Evolutionary conservation across 2,888 invertebrate species (phyloP).

Genomic region (Drosophila nr. medialis): DNA sequence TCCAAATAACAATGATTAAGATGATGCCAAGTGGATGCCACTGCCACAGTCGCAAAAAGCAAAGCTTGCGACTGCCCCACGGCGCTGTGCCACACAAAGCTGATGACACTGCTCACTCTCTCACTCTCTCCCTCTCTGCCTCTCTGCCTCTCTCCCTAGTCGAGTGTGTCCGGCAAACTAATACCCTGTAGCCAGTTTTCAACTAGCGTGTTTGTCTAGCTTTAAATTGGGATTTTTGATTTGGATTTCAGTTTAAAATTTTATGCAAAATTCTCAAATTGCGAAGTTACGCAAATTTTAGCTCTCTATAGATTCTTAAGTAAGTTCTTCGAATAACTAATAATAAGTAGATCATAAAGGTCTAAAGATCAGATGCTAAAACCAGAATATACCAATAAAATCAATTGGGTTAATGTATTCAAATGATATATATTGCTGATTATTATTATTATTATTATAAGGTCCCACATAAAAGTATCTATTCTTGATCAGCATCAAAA

Average conservation of each 20-base stretch:
- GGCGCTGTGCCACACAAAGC: conserved; percentile 16
- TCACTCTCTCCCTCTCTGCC: not conserved
- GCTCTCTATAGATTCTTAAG: not conserved
- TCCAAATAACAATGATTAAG: conserved; percentile 79
- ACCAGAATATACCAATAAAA: not conserved
- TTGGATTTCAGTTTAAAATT: not conserved
- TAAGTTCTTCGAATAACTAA: not conserved
- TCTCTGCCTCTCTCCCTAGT: not conserved
- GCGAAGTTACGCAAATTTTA: not conserved
- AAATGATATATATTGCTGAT: not conserved
- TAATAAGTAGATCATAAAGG: not conserved
- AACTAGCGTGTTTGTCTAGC: not conserved
- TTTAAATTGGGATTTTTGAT: not conserved
- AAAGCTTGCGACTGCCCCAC: conserved; percentile 9
- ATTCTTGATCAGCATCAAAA: not conserved
- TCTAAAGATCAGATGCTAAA: too few species aligned
- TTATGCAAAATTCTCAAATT: not conserved
- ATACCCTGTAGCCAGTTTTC: not conserved
- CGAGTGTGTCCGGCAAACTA: not conserved
- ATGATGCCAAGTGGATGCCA: conserved; percentile 45
- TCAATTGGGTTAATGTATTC: not conserved
- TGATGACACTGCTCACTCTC: conserved; percentile 17
- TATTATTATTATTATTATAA: not conserved
- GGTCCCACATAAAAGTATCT: not conserved
- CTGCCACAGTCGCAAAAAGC: conserved; percentile 1